Percentiles rank a stretch among this genome's conserved stretches.
Evolutionary conservation across 1,140 invertebrate species (phyloP).

Genomic region (Bombyx mandarina): DNA sequence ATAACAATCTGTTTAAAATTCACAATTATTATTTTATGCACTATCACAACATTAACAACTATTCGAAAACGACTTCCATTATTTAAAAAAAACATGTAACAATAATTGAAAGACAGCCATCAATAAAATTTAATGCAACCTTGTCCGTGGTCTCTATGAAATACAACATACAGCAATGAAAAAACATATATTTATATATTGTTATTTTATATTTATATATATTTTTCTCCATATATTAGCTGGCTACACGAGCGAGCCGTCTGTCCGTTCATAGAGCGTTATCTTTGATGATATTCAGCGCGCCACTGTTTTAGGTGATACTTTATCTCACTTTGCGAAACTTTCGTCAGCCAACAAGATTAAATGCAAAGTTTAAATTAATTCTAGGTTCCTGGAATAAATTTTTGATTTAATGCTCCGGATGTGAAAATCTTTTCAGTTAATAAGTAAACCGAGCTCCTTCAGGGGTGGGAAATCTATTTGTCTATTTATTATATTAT

Average conservation of each 20-base stretch:
- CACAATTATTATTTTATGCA: no score
- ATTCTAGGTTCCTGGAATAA: slow-evolving; percentile 39
- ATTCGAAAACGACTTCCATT: no score
- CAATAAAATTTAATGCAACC: no score
- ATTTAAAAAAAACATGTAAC: no score
- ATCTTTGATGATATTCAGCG: slow-evolving; percentile 43
- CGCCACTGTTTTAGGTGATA: slow-evolving; percentile 55
- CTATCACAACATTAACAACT: no score
- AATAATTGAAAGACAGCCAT: no score
- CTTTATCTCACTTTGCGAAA: slow-evolving; percentile 58
- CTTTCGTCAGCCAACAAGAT: slow-evolving; percentile 58
- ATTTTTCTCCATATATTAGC: not conserved
- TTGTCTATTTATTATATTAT: no score
- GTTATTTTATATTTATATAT: not conserved
- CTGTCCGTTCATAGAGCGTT: slow-evolving; percentile 20
- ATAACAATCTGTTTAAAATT: no score
- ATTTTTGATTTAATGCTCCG: slow-evolving; percentile 24
- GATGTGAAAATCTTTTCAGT: slow-evolving; percentile 27
- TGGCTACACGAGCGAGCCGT: slow-evolving; percentile 11
- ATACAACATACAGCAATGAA: not conserved
- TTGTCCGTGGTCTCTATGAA: no score
- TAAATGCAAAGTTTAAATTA: slow-evolving; percentile 68
- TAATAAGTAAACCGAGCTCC: not conserved
- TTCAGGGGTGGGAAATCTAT: no score
- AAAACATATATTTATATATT: no score